phyloP scores from a whole-genome alignment of 2,113 vertebrate species.

The Amblyornis subalaris region DNA sequence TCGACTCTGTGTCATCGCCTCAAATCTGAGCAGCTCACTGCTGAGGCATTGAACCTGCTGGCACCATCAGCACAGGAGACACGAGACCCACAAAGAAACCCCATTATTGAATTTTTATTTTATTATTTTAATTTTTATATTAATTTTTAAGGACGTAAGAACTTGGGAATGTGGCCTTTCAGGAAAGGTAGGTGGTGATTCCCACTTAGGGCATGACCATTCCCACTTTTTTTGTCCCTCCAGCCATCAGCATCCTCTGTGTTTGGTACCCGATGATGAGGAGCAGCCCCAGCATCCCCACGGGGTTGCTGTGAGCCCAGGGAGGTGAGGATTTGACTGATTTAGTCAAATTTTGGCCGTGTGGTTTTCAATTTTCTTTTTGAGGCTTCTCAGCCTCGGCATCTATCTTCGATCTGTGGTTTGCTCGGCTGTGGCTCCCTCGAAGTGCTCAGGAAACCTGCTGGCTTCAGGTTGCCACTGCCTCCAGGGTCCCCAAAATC shows the following conservation, averaged over 20 bases:
- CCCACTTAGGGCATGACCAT: background rate
- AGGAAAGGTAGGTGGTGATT: background rate
- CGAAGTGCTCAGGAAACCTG: background rate
- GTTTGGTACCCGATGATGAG: background rate
- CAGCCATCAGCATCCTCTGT: background rate
- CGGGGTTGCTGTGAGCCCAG: rapidly evolving
- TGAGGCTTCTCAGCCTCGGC: background rate
- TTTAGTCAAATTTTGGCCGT: background rate
- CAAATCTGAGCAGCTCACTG: background rate
- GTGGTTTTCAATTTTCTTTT: background rate
- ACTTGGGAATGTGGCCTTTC: background rate
- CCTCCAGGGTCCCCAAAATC: background rate
- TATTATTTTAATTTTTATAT: background rate
- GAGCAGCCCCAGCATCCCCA: background rate
- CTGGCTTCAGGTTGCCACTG: background rate
- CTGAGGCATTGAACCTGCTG: background rate
- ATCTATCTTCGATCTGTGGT: background rate
- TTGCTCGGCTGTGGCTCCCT: background rate
- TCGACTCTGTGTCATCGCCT: background rate
- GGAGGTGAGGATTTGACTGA: background rate
- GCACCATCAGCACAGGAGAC: background rate
- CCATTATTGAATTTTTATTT: background rate
- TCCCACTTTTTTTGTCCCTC: background rate
- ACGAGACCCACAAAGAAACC: background rate
- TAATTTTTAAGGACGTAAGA: background rate